Percentiles rank a stretch among this genome's conserved stretches.
Evolutionary conservation across 1,140 invertebrate species (phyloP).

Genomic region (Pseudoatta argentina): DNA sequence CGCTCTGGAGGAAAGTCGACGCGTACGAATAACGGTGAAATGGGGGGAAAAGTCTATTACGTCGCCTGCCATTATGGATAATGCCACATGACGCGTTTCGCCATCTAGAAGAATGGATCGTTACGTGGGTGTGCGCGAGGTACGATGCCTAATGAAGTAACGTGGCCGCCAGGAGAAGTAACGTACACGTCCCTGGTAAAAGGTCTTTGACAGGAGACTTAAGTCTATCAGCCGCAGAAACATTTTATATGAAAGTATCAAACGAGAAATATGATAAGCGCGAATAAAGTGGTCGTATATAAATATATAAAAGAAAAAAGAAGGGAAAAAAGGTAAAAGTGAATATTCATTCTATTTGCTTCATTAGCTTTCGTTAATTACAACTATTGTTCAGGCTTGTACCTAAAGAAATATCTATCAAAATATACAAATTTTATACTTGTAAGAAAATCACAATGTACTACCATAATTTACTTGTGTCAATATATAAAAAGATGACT

Average conservation of each 20-base stretch:
- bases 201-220: background rate
- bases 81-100: slow-evolving; percentile 43
- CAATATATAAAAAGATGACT: background rate
- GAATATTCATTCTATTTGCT: background rate
- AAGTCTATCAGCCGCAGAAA: slow-evolving; percentile 15
- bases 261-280: background rate
- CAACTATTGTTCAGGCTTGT: background rate
- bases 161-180: slow-evolving; percentile 18
- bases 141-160: slow-evolving; percentile 47
- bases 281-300: background rate
- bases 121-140: background rate
- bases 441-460: background rate
- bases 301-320: background rate
- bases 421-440: background rate
- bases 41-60: slow-evolving; percentile 31
- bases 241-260: slow-evolving; percentile 1
- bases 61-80: slow-evolving; percentile 34
- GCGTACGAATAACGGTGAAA: background rate
- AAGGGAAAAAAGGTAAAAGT: background rate
- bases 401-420: background rate
- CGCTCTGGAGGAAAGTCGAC: background rate
- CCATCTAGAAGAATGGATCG: slow-evolving; percentile 18
- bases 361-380: background rate
- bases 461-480: background rate
- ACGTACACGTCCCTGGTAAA: background rate